Evolutionary conservation across 2,113 vertebrate genomes (phyloP).

Genomic region (Propithecus coquereli): DNA sequence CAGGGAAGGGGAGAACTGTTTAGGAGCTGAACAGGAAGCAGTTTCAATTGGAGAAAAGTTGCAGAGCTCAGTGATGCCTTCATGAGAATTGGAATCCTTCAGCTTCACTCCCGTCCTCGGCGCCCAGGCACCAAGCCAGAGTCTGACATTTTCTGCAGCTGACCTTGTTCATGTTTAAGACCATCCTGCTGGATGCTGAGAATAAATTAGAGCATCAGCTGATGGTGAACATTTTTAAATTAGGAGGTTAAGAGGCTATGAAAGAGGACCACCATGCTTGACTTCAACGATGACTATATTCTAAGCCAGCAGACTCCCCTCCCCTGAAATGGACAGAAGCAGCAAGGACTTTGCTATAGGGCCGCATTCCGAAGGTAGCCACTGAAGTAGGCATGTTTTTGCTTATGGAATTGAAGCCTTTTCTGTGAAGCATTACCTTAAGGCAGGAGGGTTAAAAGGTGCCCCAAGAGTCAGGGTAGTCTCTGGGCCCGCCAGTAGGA

Average conservation of each 20-base stretch:
- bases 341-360: neutral
- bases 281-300: neutral
- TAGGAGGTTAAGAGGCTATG: neutral
- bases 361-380: conserved; percentile 47
- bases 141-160: conserved; percentile 32
- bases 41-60: conserved; percentile 52
- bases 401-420: neutral
- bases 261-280: neutral
- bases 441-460: neutral
- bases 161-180: conserved; percentile 14
- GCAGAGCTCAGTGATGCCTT: conserved; percentile 47
- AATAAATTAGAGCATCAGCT: neutral
- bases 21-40: conserved; percentile 64
- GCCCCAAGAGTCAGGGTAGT: rapidly evolving
- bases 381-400: neutral
- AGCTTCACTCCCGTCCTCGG: neutral
- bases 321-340: neutral
- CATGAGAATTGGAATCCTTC: conserved; percentile 50
- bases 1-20: conserved; percentile 47
- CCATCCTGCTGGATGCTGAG: neutral
- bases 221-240: conserved; percentile 18
- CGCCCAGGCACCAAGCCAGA: conserved; percentile 7
- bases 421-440: neutral
- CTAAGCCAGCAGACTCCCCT: neutral
- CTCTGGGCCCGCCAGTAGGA: neutral